Evolutionary conservation across 2,888 invertebrate genomes (phyloP).

Genomic region (Sesamia inferens): DNA sequence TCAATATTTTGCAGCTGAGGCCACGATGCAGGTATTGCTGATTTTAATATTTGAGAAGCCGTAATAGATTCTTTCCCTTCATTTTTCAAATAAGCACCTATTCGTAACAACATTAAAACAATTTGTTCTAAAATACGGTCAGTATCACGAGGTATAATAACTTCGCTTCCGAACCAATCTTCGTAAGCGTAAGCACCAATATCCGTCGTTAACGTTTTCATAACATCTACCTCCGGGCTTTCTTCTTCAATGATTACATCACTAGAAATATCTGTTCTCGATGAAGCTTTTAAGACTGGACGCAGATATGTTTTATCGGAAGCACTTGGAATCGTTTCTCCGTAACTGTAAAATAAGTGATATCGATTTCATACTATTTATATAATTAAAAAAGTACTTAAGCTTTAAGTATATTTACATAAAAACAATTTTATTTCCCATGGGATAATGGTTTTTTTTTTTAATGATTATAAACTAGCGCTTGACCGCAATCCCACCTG

Average conservation of each 20-base stretch:
- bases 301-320: constrained; percentile 31
- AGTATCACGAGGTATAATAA: constrained; percentile 79
- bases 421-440: not conserved
- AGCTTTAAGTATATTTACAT: too few species aligned
- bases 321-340: constrained; percentile 62
- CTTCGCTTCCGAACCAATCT: constrained; percentile 81
- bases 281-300: constrained; percentile 53
- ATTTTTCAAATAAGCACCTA: constrained; percentile 75
- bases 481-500: too few species aligned
- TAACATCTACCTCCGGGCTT: constrained; percentile 59
- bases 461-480: too few species aligned
- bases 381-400: not conserved
- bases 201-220: constrained; percentile 68
- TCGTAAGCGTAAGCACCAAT: constrained; percentile 77
- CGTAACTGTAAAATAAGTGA: constrained; percentile 70
- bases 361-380: not conserved
- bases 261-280: constrained; percentile 59
- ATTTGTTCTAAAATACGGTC: constrained; percentile 87
- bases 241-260: constrained; percentile 68
- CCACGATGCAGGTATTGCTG: constrained; percentile 48
- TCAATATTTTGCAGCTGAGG: constrained; percentile 59
- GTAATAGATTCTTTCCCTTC: constrained; percentile 65
- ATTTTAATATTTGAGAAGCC: constrained; percentile 62
- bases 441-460: too few species aligned
- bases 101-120: constrained; percentile 81